Percentiles rank a stretch among this genome's conserved stretches.
Conservation (phyloP, 2,797 vertebrate genomes). For the Molossus molossus region DNA sequence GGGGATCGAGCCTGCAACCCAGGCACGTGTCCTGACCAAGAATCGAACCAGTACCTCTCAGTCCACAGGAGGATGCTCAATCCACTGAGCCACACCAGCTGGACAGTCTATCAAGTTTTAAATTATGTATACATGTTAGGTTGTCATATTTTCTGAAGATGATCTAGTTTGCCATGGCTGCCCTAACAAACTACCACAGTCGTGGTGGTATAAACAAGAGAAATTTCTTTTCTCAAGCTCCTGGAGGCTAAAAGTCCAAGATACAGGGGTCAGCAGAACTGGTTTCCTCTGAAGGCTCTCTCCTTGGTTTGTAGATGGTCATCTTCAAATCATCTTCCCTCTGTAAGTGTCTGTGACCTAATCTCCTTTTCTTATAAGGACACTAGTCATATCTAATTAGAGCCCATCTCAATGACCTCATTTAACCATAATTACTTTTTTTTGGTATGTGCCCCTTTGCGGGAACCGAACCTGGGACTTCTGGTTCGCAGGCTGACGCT, state of each 20-base stretch:
- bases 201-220: neutral
- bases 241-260: neutral
- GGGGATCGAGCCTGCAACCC: too few species aligned
- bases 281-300: neutral
- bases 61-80: too few species aligned
- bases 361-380: neutral
- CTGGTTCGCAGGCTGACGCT: too few species aligned
- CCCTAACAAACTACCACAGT: neutral
- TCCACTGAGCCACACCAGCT: too few species aligned
- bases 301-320: neutral
- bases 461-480: too few species aligned
- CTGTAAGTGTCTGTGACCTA: neutral
- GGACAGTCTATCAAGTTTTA: neutral
- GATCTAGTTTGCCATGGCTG: neutral
- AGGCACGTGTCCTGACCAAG: too few species aligned
- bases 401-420: neutral
- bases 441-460: too few species aligned
- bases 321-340: neutral
- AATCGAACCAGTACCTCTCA: too few species aligned
- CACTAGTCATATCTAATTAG: neutral
- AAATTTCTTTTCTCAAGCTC: slow-evolving; percentile 26
- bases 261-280: neutral
- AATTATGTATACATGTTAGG: neutral
- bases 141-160: neutral
- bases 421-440: neutral